phyloP scores from a whole-genome alignment of 2,888 invertebrate genomes.

The Aleiodes alternator region DNA sequence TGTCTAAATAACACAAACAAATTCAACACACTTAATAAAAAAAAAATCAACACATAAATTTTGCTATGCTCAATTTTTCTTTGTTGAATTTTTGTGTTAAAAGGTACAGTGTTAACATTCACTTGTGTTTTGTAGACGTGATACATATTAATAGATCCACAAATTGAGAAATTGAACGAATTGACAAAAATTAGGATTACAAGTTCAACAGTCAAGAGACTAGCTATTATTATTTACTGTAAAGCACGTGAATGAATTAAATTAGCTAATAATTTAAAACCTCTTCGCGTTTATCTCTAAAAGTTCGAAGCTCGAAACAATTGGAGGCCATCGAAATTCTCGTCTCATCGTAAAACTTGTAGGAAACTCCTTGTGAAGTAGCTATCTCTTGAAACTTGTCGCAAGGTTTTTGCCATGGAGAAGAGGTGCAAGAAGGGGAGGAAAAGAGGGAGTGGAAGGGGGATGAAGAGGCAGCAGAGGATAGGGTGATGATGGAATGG shows the following conservation, averaged over 20 bases:
- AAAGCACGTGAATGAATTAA: constrained; percentile 15
- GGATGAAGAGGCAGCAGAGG: constrained; percentile 25
- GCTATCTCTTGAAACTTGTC: constrained; percentile 36
- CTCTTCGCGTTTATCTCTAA: constrained; percentile 11
- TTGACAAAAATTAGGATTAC: too few species aligned
- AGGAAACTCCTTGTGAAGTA: constrained; percentile 26
- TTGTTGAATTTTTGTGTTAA: too few species aligned
- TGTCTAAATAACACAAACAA: too few species aligned
- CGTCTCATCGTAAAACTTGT: constrained; percentile 31
- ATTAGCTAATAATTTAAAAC: neutral
- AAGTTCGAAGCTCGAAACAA: constrained; percentile 28
- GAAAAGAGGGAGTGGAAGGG: neutral
- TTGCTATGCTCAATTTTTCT: too few species aligned
- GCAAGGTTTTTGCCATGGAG: constrained; percentile 26
- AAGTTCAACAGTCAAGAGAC: too few species aligned
- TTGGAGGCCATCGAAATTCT: constrained; percentile 28
- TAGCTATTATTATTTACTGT: too few species aligned
- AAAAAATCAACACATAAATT: too few species aligned
- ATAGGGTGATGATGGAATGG: constrained; percentile 34
- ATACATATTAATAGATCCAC: too few species aligned
- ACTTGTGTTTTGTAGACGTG: too few species aligned
- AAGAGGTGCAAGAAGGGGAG: neutral
- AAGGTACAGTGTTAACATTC: too few species aligned
- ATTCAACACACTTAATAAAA: too few species aligned
- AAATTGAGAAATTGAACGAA: too few species aligned